Base-by-base conservation (phyloP, 2,113 vertebrate genomes). In the Haemorhous mexicanus region DNA sequence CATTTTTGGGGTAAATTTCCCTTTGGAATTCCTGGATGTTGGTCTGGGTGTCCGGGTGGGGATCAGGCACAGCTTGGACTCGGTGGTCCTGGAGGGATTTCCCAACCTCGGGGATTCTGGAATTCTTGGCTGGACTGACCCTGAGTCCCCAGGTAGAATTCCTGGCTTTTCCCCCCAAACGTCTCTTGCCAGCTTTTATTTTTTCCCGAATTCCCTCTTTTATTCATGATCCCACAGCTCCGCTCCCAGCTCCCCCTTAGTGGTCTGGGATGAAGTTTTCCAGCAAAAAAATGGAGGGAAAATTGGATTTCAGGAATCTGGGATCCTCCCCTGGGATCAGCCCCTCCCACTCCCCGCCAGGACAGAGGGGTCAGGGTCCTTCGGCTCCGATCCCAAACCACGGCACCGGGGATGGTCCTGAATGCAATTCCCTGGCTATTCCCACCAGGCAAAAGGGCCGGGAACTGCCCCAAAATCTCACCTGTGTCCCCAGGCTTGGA, bases 401-500 rank as follows among this genome's bases (percentile, higher is more conserved):
- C 30, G 0, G 33, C 1, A 2, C 32, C 5, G 43, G n/a, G 8
- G 28, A 10, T 32, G 30, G 46, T 33, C 77, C 28, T 27, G 30
- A 75, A 66, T 0, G 4, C 2, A 3, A 52, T 32, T 70, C 16
- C 22, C 56, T 3, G 43, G 32, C 4, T 44, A 2, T 74, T 85
- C 55, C 70, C 80, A 23, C 6, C n/a, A 6, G 37, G 43, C 39
- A 21, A 72, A 47, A 35, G 2, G 10, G 3, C 8, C 17, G 11
- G 15, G 5, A 26, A 26, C 12, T 2, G 3, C 28, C 63, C 39
- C 43, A 3, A 6, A 55, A 20, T 32, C 95, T 16, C 84, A 95
- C 93, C 95, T 93, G 55, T 8, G 28, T 11, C 13, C 0, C 0
- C 0, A 5, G 12, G 4, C 9, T 12, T 2, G 0, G 4, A 9